Percentiles rank a stretch among this genome's conserved stretches.
These are phyloP conservation scores for Carposina sasakii DNA, from an alignment of 1,140 invertebrate species.

Conservation along the genomic window DNA sequence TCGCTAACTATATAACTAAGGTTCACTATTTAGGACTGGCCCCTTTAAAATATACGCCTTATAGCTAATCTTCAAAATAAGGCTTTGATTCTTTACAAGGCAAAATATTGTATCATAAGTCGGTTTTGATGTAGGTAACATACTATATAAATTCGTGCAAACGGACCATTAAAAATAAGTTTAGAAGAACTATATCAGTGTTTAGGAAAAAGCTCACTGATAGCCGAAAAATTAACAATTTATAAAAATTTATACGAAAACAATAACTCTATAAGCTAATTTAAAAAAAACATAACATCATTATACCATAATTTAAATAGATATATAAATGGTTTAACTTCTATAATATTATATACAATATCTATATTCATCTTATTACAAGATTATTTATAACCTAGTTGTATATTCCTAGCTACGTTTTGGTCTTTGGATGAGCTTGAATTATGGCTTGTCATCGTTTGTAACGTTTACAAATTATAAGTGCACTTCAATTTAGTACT, in stretches of 20 bases:
- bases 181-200: no score
- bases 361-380: constrained; percentile 32
- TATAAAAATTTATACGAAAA: constrained; percentile 47
- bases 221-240: constrained; percentile 45
- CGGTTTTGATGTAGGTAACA: constrained; percentile 16
- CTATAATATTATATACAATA: constrained; percentile 26
- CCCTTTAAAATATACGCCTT: constrained; percentile 51
- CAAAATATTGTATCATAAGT: constrained; percentile 37
- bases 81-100: constrained; percentile 50
- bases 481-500: constrained; percentile 68
- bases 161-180: no score
- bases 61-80: constrained; percentile 54
- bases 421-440: constrained; percentile 70
- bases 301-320: background rate
- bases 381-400: constrained; percentile 53
- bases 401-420: constrained; percentile 59
- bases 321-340: background rate
- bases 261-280: constrained; percentile 33
- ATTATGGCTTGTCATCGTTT: constrained; percentile 62
- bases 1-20: no score
- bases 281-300: constrained; percentile 21
- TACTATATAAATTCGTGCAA: no score
- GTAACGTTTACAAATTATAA: constrained; percentile 59
- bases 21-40: no score
- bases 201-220: constrained; percentile 34